Evolutionary conservation across 2,888 invertebrate genomes (phyloP), one percentile per base, ranked within the genome.

Genomic region (Ectobius pallidus): DNA sequence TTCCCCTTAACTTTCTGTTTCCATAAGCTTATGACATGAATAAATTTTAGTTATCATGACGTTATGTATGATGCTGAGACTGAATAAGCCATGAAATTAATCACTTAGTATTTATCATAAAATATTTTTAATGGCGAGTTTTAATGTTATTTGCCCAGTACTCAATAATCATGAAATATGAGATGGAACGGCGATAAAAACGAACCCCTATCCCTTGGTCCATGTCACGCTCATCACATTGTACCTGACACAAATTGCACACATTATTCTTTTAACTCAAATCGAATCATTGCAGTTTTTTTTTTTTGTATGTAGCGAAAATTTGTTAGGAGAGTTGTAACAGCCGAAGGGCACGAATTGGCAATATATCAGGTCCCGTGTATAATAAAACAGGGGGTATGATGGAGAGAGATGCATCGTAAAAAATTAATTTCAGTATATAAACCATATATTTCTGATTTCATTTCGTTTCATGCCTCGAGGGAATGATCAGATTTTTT

Each of bases 371-470:
- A 32, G 58, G 32, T n/a, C n/a, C n/a, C n/a, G n/a, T n/a, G n/a
- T n/a, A n/a, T n/a, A n/a, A n/a, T n/a, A n/a, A n/a, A n/a, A n/a
- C n/a, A n/a, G n/a, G n/a, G n/a, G n/a, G n/a, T n/a, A n/a, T n/a
- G n/a, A n/a, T n/a, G n/a, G 30, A 52, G 3, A 25, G 14, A 30
- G 30, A 30, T 11, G 16, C 27, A n/a, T 58, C 16, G 4, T 30
- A n/a, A 65, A 65, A 63, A 46, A 44, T 46, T 18, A 65, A 27
- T 46, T 46, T 25, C 14, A 9, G 16, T 9, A 30, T 9, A 46
- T 27, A 7, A 65, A 46, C 65, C 65, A 46, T 65, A 65, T 58
- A 72, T 72, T 72, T 72, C 32, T 63, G 61, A 68, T 71, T 68
- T 72, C 68, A 46, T 68, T 52, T 67, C 27, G 22, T 11, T 7